A percentile compares a stretch with the other conserved stretches of the same genome.
Evolutionary conservation across 1,140 invertebrate species (phyloP).

Genomic region (Reticulitermes speratus): DNA sequence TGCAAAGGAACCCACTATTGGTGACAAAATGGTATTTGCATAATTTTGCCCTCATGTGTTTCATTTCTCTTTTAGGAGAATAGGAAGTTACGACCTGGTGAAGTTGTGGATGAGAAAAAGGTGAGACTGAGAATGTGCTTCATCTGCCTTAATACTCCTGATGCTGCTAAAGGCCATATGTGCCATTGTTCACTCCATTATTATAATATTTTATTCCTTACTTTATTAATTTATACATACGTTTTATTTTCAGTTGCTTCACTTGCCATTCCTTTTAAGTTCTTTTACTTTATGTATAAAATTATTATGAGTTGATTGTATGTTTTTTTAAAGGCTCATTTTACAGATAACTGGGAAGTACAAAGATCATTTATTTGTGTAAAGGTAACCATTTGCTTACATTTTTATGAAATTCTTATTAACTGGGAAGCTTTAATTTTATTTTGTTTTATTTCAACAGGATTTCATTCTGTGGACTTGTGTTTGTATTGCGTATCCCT

Average conservation of each 20-base stretch:
- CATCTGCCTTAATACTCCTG: neutral
- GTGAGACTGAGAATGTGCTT: constrained; percentile 60
- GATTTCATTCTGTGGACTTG: constrained; percentile 7
- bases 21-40: neutral
- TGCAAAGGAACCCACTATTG: neutral
- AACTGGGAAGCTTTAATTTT: constrained; percentile 25
- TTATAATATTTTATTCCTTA: neutral
- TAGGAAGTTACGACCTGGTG: constrained; percentile 88
- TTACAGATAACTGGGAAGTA: neutral
- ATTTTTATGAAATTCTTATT: neutral
- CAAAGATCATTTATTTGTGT: neutral
- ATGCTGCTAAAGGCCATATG: neutral
- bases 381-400: neutral
- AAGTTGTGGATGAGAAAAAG: constrained; percentile 89
- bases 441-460: constrained; percentile 30
- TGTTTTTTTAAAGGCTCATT: neutral
- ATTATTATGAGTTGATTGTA: neutral
- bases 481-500: constrained; percentile 31
- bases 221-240: neutral
- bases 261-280: neutral
- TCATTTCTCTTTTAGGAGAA: constrained; percentile 60
- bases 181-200: neutral
- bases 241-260: constrained; percentile 25
- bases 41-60: neutral
- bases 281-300: neutral